Percentiles rank a stretch among this genome's conserved stretches.
phyloP scores from a whole-genome alignment of 2,113 vertebrate genomes.

The Rhinoptilus africanus region DNA sequence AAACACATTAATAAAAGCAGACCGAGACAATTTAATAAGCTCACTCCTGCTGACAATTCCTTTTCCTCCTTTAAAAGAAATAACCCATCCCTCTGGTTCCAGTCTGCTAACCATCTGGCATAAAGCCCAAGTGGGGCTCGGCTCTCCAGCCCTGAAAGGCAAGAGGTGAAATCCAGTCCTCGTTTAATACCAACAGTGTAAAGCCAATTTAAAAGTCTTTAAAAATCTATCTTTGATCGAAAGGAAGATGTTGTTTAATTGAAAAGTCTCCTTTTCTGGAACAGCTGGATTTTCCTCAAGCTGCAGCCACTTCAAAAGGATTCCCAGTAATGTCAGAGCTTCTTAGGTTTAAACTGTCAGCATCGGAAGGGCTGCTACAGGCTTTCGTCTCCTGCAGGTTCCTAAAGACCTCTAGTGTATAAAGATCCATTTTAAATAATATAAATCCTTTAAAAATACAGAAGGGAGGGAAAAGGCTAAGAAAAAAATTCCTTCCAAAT shows the following conservation, averaged over 20 bases:
- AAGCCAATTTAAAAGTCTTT: slow-evolving; percentile 68
- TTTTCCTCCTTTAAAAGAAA: slow-evolving; percentile 55
- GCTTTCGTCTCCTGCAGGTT: slow-evolving; percentile 29
- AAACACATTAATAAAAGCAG: slow-evolving; percentile 2
- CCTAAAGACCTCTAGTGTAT: slow-evolving; percentile 28
- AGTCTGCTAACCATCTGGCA: slow-evolving; percentile 17
- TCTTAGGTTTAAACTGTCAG: slow-evolving; percentile 57
- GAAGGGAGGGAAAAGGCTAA: not conserved
- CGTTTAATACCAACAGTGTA: slow-evolving; percentile 47
- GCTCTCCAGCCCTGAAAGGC: slow-evolving; percentile 6
- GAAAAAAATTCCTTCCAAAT: not conserved
- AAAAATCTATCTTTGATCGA: slow-evolving; percentile 64
- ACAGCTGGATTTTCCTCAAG: slow-evolving; percentile 52
- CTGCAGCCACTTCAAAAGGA: slow-evolving; percentile 49
- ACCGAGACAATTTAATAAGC: slow-evolving; percentile 46
- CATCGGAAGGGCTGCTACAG: slow-evolving; percentile 7
- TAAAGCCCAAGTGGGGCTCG: not conserved
- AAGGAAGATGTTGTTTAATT: slow-evolving; percentile 64
- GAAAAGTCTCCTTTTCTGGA: slow-evolving; percentile 64
- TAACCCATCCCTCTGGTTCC: slow-evolving; percentile 22
- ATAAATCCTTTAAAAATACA: slow-evolving; percentile 45
- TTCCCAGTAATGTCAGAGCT: slow-evolving; percentile 47
- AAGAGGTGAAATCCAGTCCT: slow-evolving; percentile 55
- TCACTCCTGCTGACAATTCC: slow-evolving; percentile 18
- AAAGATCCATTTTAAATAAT: slow-evolving; percentile 35